Conservation (phyloP, 2,113 vertebrate genomes). For the Nanorana parkeri region DNA sequence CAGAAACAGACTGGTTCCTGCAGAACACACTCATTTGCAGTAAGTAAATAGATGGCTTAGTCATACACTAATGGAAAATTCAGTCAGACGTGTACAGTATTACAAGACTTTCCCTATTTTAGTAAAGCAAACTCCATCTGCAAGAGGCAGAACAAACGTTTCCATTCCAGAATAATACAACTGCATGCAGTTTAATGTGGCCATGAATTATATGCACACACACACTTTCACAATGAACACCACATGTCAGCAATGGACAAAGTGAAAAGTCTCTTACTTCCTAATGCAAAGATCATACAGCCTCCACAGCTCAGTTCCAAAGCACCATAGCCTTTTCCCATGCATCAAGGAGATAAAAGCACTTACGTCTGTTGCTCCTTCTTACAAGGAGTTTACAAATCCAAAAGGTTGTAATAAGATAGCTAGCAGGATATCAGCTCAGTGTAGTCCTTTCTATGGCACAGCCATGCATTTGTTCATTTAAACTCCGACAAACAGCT, state of each 20-base stretch:
- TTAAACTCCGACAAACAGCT: slow-evolving; percentile 39
- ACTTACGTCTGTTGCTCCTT: slow-evolving; percentile 28
- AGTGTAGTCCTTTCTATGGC: slow-evolving; percentile 24
- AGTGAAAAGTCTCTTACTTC: background rate
- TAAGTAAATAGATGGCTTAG: background rate
- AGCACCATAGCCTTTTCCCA: background rate
- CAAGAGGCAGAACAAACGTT: background rate
- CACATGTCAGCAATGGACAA: slow-evolving; percentile 28
- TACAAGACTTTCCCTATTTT: background rate
- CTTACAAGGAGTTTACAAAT: slow-evolving; percentile 13
- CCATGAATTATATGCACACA: slow-evolving; percentile 8
- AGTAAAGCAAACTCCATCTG: background rate
- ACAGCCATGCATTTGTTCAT: slow-evolving; percentile 50
- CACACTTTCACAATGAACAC: background rate
- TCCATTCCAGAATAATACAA: background rate
- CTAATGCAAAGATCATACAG: background rate
- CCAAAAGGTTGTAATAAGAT: slow-evolving; percentile 44
- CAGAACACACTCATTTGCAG: background rate
- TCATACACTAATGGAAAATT: background rate
- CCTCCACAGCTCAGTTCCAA: background rate
- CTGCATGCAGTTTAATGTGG: background rate
- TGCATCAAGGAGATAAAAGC: background rate
- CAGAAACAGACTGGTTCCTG: background rate
- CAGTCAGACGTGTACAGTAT: background rate
- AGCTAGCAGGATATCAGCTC: slow-evolving; percentile 33